Percentiles rank a stretch among this genome's conserved stretches.
These are phyloP conservation scores for Pseudotriccus pelzelni DNA, from an alignment of 2,797 vertebrate genomes.

Conservation along the genomic window DNA sequence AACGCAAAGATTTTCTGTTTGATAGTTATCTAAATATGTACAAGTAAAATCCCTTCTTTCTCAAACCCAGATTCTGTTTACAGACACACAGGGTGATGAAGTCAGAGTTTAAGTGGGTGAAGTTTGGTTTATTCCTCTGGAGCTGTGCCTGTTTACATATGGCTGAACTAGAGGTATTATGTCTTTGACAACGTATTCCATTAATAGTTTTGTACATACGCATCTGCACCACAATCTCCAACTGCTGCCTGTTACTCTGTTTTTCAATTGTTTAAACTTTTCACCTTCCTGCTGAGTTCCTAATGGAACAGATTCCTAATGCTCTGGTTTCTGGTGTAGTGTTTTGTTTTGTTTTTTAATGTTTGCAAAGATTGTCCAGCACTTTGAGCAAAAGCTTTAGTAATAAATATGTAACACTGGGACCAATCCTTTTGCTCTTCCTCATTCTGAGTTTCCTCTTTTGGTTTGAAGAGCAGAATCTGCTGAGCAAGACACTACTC, in stretches of 20 bases:
- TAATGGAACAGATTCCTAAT: slow-evolving; percentile 57
- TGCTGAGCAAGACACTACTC: slow-evolving; percentile 13
- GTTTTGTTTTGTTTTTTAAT: background rate
- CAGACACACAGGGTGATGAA: background rate
- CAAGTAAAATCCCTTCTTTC: background rate
- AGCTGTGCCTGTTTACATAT: background rate
- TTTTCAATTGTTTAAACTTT: slow-evolving; percentile 72
- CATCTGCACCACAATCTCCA: background rate
- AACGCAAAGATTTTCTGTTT: background rate
- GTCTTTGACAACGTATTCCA: background rate
- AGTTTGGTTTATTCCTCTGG: background rate
- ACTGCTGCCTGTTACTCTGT: slow-evolving; percentile 21
- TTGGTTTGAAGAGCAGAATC: background rate
- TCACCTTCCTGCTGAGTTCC: slow-evolving; percentile 58
- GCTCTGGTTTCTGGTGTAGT: slow-evolving; percentile 30
- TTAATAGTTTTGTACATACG: background rate
- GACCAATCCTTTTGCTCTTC: background rate
- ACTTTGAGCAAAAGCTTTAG: background rate
- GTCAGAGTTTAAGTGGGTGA: background rate
- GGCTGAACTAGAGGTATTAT: background rate
- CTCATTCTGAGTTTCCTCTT: slow-evolving; percentile 28
- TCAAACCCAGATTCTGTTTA: background rate
- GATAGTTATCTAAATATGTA: background rate
- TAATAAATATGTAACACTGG: background rate
- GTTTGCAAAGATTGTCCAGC: background rate